A percentile compares a stretch with the other conserved stretches of the same genome.
Conservation (phyloP, 2,888 invertebrate genomes). For the Rambutsinella grinnellia region DNA sequence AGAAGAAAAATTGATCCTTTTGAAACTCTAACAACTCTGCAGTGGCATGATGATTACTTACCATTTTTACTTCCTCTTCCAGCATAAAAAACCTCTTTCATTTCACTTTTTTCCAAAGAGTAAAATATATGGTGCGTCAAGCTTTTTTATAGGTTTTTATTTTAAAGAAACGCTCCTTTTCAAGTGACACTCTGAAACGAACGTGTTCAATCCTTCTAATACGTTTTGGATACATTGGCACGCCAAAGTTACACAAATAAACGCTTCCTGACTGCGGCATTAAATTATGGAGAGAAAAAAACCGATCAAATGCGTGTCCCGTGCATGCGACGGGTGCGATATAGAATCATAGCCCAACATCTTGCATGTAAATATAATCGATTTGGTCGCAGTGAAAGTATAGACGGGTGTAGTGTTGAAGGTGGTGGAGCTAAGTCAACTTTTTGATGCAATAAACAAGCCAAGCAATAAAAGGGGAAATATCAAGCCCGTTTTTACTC, state of each 20-base stretch:
- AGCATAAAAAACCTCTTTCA: too few relatives aligned
- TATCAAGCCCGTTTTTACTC: too few relatives aligned
- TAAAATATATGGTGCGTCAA: too few relatives aligned
- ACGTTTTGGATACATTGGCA: slow-evolving; percentile 18
- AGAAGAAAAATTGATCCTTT: too few relatives aligned
- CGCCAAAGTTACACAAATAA: slow-evolving; percentile 20
- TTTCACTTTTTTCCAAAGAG: too few relatives aligned
- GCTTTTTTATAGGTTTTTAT: too few relatives aligned
- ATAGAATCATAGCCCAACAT: background rate
- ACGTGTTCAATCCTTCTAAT: slow-evolving; percentile 10
- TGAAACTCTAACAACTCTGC: too few relatives aligned
- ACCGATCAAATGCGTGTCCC: background rate
- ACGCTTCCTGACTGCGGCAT: slow-evolving; percentile 36
- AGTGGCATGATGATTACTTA: too few relatives aligned
- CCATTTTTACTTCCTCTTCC: too few relatives aligned
- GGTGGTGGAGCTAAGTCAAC: background rate
- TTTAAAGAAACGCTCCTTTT: too few relatives aligned
- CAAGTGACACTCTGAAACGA: too few relatives aligned
- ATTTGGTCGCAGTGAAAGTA: background rate
- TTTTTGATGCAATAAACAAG: background rate
- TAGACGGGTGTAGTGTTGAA: background rate
- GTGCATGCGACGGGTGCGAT: background rate
- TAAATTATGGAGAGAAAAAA: slow-evolving; percentile 20
- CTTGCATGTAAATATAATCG: background rate
- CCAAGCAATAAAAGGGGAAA: too few relatives aligned